A percentile compares a stretch with the other conserved stretches of the same genome.
Evolutionary conservation across 2,113 vertebrate genomes (phyloP).

Genomic region (Psephotus haematonotus): DNA sequence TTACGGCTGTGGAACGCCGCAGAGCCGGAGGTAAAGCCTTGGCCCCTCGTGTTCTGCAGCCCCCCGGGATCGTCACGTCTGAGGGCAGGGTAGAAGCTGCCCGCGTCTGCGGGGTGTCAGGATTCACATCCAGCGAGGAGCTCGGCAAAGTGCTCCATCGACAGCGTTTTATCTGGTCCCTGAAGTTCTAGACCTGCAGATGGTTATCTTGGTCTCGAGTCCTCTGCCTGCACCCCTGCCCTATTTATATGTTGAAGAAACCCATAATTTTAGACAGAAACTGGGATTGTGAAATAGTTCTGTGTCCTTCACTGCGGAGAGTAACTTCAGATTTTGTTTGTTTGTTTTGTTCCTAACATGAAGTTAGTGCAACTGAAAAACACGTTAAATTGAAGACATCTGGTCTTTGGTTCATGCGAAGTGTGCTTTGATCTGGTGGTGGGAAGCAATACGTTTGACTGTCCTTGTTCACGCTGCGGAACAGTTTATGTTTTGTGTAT

Average conservation of each 20-base stretch:
- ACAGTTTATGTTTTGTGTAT: background rate
- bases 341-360: background rate
- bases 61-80: background rate
- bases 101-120: background rate
- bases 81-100: background rate
- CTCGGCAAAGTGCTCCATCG: background rate
- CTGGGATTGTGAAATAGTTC: conserved; percentile 39
- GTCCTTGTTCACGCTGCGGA: background rate
- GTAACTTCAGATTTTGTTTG: background rate
- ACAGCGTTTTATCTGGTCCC: background rate
- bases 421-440: background rate
- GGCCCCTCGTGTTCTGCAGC: background rate
- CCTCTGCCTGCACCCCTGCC: background rate
- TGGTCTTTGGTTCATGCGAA: background rate
- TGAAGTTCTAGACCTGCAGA: background rate
- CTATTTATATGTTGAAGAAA: background rate
- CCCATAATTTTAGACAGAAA: background rate
- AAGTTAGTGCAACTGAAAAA: conserved; percentile 13
- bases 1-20: background rate
- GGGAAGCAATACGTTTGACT: background rate
- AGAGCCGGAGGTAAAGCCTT: background rate
- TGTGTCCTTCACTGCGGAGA: background rate
- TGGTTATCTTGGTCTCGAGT: background rate
- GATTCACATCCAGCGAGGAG: fast-evolving
- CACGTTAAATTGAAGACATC: conserved; percentile 34